These are phyloP conservation scores for Empis livida DNA, from an alignment of 2,888 invertebrate genomes.

Conservation along the genomic window DNA sequence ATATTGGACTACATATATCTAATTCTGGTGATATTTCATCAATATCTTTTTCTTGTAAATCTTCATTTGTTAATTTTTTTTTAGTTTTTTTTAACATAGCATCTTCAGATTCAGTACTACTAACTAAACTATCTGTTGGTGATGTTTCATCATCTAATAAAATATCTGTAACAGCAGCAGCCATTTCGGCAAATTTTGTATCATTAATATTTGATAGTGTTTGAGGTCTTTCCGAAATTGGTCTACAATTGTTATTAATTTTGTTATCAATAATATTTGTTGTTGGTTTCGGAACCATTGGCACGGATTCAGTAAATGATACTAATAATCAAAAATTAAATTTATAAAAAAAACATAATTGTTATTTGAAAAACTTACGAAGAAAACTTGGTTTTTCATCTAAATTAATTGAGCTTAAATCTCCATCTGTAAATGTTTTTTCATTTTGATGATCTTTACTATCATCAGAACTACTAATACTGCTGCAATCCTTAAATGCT, in stretches of 20 bases:
- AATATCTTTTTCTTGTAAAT: constrained; percentile 35
- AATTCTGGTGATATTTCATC: constrained; percentile 37
- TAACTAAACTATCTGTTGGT: constrained; percentile 64
- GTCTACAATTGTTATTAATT: background rate
- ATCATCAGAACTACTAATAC: constrained; percentile 42
- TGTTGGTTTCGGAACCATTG: constrained; percentile 6
- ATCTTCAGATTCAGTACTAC: constrained; percentile 33
- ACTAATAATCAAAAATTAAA: constrained; percentile 9
- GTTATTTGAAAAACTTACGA: constrained; percentile 19
- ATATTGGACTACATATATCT: constrained; percentile 39
- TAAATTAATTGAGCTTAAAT: constrained; percentile 21
- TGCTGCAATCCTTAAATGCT: constrained; percentile 43
- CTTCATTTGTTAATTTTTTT: constrained; percentile 33
- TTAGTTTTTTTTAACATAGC: constrained; percentile 21
- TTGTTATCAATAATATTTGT: constrained; percentile 5
- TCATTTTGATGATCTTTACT: constrained; percentile 26
- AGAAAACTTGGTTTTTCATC: constrained; percentile 29
- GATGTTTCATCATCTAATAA: constrained; percentile 72
- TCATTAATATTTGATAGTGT: constrained; percentile 28
- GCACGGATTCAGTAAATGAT: constrained; percentile 16
- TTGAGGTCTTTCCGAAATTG: constrained; percentile 22
- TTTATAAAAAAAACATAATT: background rate
- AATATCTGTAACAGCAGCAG: constrained; percentile 53
- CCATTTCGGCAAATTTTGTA: constrained; percentile 56
- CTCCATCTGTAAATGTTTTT: constrained; percentile 13